Percentiles rank a stretch among this genome's conserved stretches.
Conservation (phyloP, 2,888 invertebrate genomes). For the Tuta absoluta region DNA sequence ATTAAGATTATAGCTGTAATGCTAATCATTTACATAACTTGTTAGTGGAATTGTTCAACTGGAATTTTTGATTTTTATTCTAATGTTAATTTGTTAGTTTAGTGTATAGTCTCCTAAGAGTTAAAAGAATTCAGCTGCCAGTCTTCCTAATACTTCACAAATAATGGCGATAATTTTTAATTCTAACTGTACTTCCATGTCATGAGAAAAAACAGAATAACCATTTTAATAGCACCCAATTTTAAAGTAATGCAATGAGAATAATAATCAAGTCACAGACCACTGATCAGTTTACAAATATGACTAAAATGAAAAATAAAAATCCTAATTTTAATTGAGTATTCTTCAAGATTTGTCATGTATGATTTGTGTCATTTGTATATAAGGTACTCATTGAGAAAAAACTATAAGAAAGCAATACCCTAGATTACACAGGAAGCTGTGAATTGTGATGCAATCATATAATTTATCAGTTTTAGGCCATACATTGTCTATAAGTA, state of each 20-base stretch:
- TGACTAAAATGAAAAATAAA: background rate
- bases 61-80: background rate
- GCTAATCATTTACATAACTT: background rate
- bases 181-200: background rate
- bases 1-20: background rate
- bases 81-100: background rate
- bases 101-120: background rate
- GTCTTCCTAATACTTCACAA: background rate
- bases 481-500: background rate
- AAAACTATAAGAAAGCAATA: too few species aligned
- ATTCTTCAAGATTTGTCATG: conserved; percentile 34
- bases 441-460: background rate
- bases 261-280: background rate
- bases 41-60: background rate
- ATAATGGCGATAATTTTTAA: background rate
- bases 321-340: conserved; percentile 33
- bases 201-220: background rate
- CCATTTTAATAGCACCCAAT: conserved; percentile 3
- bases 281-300: background rate
- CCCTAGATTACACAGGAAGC: background rate
- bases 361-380: background rate
- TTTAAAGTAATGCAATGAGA: background rate
- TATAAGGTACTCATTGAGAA: too few species aligned
- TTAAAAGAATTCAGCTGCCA: background rate
- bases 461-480: background rate